These are phyloP conservation scores for Mechanitis mazaeus DNA, from an alignment of 2,888 invertebrate species.

Conservation along the genomic window DNA sequence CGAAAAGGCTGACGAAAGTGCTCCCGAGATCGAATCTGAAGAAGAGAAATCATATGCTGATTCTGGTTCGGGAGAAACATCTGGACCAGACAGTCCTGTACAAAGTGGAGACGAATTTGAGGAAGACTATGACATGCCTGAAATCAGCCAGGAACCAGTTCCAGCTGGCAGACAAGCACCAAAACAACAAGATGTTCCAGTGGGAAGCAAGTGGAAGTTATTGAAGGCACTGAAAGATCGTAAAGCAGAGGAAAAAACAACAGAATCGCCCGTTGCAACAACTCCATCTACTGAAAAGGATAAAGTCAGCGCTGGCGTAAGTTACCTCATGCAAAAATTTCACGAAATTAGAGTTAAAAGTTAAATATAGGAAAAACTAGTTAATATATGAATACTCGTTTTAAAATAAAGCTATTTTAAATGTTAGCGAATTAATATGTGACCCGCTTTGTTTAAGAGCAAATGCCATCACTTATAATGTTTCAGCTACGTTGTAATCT, in stretches of 20 bases:
- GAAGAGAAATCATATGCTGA: constrained; percentile 72
- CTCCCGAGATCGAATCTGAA: constrained; percentile 51
- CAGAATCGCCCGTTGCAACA: constrained; percentile 80
- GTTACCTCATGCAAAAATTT: constrained; percentile 79
- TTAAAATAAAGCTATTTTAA: constrained; percentile 4
- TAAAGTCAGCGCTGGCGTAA: constrained; percentile 83
- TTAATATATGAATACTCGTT: constrained; percentile 7
- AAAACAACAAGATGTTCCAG: constrained; percentile 73
- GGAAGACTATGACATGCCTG: constrained; percentile 78
- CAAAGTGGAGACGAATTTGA: constrained; percentile 84
- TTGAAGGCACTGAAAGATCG: constrained; percentile 92
- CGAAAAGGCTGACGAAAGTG: constrained; percentile 54
- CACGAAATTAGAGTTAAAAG: constrained; percentile 81
- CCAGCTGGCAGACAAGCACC: constrained; percentile 43
- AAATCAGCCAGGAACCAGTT: constrained; percentile 52
- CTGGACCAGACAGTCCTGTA: constrained; percentile 91
- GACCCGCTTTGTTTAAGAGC: constrained; percentile 3
- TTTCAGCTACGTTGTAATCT: constrained; percentile 4
- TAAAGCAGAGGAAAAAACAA: constrained; percentile 91
- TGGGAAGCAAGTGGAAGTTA: constrained; percentile 93
- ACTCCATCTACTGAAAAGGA: constrained; percentile 79
- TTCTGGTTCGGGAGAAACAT: constrained; percentile 89
- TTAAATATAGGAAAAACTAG: constrained; percentile 41
- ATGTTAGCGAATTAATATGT: constrained; percentile 4
- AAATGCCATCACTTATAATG: constrained; percentile 10